phyloP scores from a whole-genome alignment of 92 coral and sea anemone species.

The Epizoanthus fatuus region DNA sequence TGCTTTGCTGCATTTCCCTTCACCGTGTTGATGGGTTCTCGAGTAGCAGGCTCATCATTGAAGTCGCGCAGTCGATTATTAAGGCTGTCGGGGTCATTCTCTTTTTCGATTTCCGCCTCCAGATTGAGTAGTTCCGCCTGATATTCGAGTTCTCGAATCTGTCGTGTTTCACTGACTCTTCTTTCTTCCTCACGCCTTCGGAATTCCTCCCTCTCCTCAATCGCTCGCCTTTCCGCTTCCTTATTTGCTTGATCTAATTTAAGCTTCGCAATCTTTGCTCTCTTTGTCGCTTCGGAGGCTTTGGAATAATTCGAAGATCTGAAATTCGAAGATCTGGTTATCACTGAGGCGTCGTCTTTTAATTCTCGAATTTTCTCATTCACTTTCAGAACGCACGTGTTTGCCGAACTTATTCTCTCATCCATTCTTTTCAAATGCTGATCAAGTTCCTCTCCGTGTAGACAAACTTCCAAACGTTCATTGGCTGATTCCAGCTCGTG shows the following conservation, averaged over 20 bases:
- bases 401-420: constrained; percentile 5
- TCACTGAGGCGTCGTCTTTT: constrained; percentile 7
- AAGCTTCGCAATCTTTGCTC: constrained; percentile 47
- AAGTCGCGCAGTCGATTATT: constrained; percentile 60
- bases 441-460: constrained; percentile 45
- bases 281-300: constrained; percentile 29
- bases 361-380: constrained; percentile 12
- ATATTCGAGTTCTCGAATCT: constrained; percentile 46
- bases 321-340: not conserved
- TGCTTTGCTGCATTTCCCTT: constrained; percentile 23
- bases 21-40: constrained; percentile 31
- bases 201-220: constrained; percentile 50
- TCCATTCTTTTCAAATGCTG: constrained; percentile 18
- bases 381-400: constrained; percentile 12
- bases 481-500: constrained; percentile 40
- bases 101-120: constrained; percentile 29
- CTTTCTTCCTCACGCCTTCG: constrained; percentile 46
- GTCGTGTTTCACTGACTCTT: constrained; percentile 30
- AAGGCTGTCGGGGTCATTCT: constrained; percentile 48
- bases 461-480: constrained; percentile 35
- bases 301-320: constrained; percentile 17
- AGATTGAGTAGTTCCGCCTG: constrained; percentile 51
- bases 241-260: constrained; percentile 57
- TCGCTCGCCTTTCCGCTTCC: constrained; percentile 53
- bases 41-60: constrained; percentile 38